Evolutionary conservation across 1,140 invertebrate genomes (phyloP).

Genomic region (Spodoptera litura): DNA sequence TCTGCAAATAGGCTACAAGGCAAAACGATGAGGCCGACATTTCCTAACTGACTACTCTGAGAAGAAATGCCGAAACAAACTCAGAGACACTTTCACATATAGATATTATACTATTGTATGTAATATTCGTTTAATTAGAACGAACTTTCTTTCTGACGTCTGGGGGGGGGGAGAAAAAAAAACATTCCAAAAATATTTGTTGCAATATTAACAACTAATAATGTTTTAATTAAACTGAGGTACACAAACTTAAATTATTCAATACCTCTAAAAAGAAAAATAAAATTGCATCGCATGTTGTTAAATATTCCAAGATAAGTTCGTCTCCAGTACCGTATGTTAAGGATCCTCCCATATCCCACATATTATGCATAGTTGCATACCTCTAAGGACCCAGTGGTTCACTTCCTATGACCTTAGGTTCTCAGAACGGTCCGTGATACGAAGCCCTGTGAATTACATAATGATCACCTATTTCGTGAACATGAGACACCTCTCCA

Average conservation of each 20-base stretch:
- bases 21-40: too few relatives aligned
- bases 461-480: conserved; percentile 78
- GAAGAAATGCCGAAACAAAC: too few relatives aligned
- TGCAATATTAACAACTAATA: too few relatives aligned
- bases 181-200: too few relatives aligned
- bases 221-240: background rate
- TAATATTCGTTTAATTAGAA: too few relatives aligned
- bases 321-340: background rate
- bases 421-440: conserved; percentile 60
- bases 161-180: too few relatives aligned
- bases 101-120: too few relatives aligned
- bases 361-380: background rate
- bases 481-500: conserved; percentile 58
- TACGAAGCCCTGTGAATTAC: conserved; percentile 67
- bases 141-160: too few relatives aligned
- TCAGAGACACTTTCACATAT: too few relatives aligned
- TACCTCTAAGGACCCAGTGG: background rate
- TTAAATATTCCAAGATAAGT: background rate
- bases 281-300: background rate
- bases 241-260: too few relatives aligned
- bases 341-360: background rate
- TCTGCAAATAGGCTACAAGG: too few relatives aligned
- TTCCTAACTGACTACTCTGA: too few relatives aligned
- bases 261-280: background rate
- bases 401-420: conserved; percentile 53